Evolutionary conservation across 2,113 vertebrate genomes (phyloP), one percentile per base, ranked within the genome.

Genomic region (Python bivittatus): DNA sequence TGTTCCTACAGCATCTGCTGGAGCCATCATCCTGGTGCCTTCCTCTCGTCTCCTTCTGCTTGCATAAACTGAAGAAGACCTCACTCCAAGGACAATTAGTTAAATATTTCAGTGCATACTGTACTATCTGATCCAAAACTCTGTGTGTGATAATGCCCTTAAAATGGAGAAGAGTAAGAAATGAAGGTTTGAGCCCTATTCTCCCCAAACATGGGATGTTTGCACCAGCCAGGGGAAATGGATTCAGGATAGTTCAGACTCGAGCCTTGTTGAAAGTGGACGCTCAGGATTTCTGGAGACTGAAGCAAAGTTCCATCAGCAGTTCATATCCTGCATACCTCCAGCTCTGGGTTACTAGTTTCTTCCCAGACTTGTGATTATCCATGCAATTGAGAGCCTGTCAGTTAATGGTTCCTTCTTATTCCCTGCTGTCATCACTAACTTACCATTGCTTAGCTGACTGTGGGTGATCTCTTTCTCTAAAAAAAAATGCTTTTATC

Each of bases 371-470:
- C 52, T 48, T 57, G 23, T 10, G n/a, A n/a, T 42, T 79, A 48
- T 27, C 86, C 53, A 88, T 25, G 22, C 13, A 53, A 61, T 38
- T 53, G 44, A 84, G 13, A 84, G 29, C 0, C 54, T 56, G 23
- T 20, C 7, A 11, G 42, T 44, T 54, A 15, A 44, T 61, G 68
- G 72, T 84, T 91, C 42, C 56, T 84, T 92, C 95, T 10, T 7
- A 94, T 95, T 90, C 95, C 86, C 95, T 48, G 56, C 17, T 54
- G 60, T 94, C 94, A 95, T 93, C 95, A 93, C 95, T 93, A 92
- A 68, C 90, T 94, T 72, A 38, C n/a, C 33, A 17, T 38, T 79
- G n/a, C 20, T 38, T 38, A 79, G 33, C 68, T 79, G 68, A 79
- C 33, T 79, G 33, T 79, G 15, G 2, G 33, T 79, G 33, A 38